Base-by-base conservation (phyloP, 1,140 invertebrate genomes). In the Sarcophaga peregrina region DNA sequence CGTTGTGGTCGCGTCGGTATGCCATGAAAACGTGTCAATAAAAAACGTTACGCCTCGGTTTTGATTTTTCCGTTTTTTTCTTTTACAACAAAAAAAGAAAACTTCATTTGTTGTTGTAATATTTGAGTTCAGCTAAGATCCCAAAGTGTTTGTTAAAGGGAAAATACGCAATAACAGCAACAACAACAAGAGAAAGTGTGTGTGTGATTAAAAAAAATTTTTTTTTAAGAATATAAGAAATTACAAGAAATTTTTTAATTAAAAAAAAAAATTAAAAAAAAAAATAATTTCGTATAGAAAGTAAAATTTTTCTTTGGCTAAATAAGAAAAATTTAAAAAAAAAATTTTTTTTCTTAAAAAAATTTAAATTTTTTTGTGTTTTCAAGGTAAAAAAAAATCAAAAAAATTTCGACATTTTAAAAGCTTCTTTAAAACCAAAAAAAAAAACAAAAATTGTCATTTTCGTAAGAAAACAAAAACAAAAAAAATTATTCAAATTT, bases 1-100 rank as follows among this genome's bases (percentile, higher is more conserved):
- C 62, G 62, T 68, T 68, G 62, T 68, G 62, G 62, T n/a, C 62
- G 62, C 62, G 62, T 68, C 62, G 62, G 62, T 68, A 68, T 20
- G 20, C 15, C 9, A 20, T 68, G n/a, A 25, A 68, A 68, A 68
- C 62, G 62, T 68, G 62, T 68, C 62, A 68, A 37, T 37, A 37
- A 37, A n/a, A 68, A 68, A 68, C 62, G 62, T 68, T 20, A 68
- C 62, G 62, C 62, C 62, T 68, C 62, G 62, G 20, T 68, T 68
- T 58, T 68, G 3, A 25, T 17, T 68, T 68, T 58, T 58, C 7
- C n/a, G 15, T 58, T 13, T 13, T n/a, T n/a, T 58, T 58, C 54
- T 13, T 10, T 58, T 58, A n/a, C 5, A 13, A 37, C 25, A 1
- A 37, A 37, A 37, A 37, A 58, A 58, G 54, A 58, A 58, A 58